phyloP scores from a whole-genome alignment of 2,888 invertebrate species.

The Caenorhabditis sp. region DNA sequence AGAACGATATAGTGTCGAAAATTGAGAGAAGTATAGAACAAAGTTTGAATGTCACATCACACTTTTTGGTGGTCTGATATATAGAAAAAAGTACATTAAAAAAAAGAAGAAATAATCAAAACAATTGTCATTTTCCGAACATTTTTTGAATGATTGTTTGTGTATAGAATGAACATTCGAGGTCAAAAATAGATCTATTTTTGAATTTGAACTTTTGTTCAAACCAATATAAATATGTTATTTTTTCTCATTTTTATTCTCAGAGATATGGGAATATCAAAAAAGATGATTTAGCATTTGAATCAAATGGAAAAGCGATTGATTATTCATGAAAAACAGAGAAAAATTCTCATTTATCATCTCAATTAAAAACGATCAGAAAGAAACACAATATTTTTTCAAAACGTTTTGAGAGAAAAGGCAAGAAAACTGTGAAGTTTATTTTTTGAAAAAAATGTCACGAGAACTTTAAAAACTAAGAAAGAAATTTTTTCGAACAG shows the following conservation, averaged over 20 bases:
- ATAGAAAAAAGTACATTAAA: not conserved
- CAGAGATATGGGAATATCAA: not conserved
- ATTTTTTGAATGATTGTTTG: too few relatives aligned
- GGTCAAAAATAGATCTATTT: not conserved
- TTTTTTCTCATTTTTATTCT: not conserved
- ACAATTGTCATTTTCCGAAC: not conserved
- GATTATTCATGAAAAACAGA: too few relatives aligned
- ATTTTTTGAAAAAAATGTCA: too few relatives aligned
- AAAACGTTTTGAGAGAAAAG: too few relatives aligned
- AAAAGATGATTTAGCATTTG: not conserved
- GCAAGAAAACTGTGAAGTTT: too few relatives aligned
- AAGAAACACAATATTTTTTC: too few relatives aligned
- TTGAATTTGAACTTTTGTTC: not conserved
- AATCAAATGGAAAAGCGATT: too few relatives aligned
- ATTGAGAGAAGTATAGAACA: not conserved
- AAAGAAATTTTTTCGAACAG: too few relatives aligned
- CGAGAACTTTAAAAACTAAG: too few relatives aligned
- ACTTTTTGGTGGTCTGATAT: constrained; percentile 1
- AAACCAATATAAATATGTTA: not conserved
- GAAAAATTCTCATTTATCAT: too few relatives aligned
- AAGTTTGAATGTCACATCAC: not conserved
- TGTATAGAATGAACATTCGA: not conserved
- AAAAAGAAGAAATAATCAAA: not conserved
- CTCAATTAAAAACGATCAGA: too few relatives aligned
- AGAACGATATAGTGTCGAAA: not conserved